Evolutionary conservation across 2,113 vertebrate species (phyloP), one percentile per base, ranked within the genome.

Genomic region (Myrmophylax atrothorax): DNA sequence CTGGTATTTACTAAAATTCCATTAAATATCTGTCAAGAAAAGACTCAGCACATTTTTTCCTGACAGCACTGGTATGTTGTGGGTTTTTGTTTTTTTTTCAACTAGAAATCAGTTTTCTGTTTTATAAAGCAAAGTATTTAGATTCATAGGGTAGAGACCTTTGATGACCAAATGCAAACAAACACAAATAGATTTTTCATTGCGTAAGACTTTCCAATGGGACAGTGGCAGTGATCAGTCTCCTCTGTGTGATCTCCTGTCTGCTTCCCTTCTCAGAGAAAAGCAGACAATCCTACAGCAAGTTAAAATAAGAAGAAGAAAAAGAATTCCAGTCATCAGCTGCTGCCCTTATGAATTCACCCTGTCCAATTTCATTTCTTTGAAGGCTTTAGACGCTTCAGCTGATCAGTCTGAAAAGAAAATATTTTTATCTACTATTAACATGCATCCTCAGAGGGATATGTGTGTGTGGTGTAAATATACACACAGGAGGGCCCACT

Each of bases 371-470:
- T 47, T 53, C 6, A 73, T 85, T 68, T 74, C n/a, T 72, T 88
- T 23, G 33, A 72, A 46, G 25, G n/a, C 18, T 78, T 78, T 22
- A 23, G 26, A 77, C 18, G 13, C 24, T 67, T 70, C 35, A 62
- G 44, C 74, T 93, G 49, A 81, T 42, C 38, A 89, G 63, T 69
- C 60, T 76, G 59, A 91, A 88, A 90, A 84, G 33, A 50, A 37
- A 87, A 52, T 92, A 26, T 47, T 46, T 95, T 91, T 96, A 86
- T 92, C 89, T 92, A 33, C 19, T 70, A 31, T 49, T 16, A 60
- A 35, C 25, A 50, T 33, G n/a, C 8, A 31, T 35, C 24, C 24
- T 55, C 26, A 59, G 73, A 63, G 47, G 35, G 42, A 56, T 28
- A 22, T 35, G 31, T 24, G 17, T 16, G 53, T 31, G 37, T 59